phyloP scores from a whole-genome alignment of 2,113 vertebrate species.

The Crotalus viridis region DNA sequence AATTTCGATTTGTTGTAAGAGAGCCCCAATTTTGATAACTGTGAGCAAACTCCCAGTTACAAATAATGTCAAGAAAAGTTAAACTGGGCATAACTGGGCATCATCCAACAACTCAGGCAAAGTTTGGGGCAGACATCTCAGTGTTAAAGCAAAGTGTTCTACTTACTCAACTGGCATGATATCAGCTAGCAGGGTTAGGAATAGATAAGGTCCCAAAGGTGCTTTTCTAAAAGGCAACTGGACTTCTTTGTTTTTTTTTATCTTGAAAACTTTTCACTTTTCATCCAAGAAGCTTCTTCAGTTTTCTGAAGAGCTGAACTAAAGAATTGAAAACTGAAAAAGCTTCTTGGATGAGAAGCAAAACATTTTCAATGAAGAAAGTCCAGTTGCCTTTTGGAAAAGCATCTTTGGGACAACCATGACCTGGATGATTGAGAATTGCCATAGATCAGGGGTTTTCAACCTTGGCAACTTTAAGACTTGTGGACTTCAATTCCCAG shows the following conservation, averaged over 20 bases:
- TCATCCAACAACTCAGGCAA: background rate
- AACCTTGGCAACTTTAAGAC: too few relatives aligned
- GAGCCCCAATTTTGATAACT: background rate
- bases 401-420: background rate
- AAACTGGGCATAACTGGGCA: background rate
- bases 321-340: background rate
- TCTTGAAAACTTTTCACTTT: background rate
- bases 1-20: background rate
- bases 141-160: background rate
- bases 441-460: background rate
- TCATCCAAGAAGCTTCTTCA: background rate
- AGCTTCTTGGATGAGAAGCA: background rate
- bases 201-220: background rate
- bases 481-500: too few relatives aligned
- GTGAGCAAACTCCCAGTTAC: background rate
- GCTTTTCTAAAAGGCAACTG: background rate
- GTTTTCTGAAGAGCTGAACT: background rate
- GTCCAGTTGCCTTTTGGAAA: background rate
- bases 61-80: background rate
- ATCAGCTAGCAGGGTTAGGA: background rate
- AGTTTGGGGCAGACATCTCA: background rate
- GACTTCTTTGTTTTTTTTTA: background rate
- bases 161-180: background rate
- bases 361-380: background rate
- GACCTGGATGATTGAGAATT: background rate